Evolutionary conservation across 2,797 vertebrate genomes (phyloP).

Genomic region (Fistularia tabacaria): DNA sequence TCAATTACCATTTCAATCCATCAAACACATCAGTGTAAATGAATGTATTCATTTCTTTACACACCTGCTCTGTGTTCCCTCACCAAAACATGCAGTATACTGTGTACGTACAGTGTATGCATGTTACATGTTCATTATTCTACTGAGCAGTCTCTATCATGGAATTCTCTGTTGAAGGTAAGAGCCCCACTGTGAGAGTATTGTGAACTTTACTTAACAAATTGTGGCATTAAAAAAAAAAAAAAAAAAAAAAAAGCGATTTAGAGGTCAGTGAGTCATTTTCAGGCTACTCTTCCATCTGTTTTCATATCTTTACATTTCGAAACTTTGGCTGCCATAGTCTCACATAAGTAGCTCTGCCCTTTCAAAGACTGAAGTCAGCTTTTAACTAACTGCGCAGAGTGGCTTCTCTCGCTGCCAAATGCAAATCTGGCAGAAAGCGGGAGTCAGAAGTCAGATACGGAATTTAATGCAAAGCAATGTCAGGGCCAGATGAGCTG

Average conservation of each 20-base stretch:
- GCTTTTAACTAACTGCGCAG: slow-evolving; percentile 63
- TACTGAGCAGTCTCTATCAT: slow-evolving; percentile 32
- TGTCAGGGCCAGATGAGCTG: slow-evolving; percentile 65
- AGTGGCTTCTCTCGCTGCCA: slow-evolving; percentile 44
- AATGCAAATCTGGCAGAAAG: slow-evolving; percentile 59
- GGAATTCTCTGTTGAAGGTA: slow-evolving; percentile 47
- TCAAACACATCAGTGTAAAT: too few relatives aligned
- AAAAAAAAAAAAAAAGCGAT: slow-evolving; percentile 1
- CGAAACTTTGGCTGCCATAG: slow-evolving; percentile 38
- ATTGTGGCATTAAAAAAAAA: too few relatives aligned
- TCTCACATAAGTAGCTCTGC: slow-evolving; percentile 54
- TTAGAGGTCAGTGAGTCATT: slow-evolving; percentile 6
- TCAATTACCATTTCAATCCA: too few relatives aligned
- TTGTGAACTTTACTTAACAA: slow-evolving; percentile 3
- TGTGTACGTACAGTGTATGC: slow-evolving; percentile 31
- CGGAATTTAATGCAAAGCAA: slow-evolving; percentile 52
- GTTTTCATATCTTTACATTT: slow-evolving; percentile 37
- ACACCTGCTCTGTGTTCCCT: slow-evolving; percentile 31
- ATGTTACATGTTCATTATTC: slow-evolving; percentile 40
- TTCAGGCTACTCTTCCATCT: slow-evolving; percentile 22
- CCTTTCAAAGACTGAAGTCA: slow-evolving; percentile 49
- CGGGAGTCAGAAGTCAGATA: slow-evolving; percentile 46
- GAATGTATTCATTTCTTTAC: too few relatives aligned
- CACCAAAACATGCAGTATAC: slow-evolving; percentile 53
- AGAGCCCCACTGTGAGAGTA: slow-evolving; percentile 10